phyloP scores from a whole-genome alignment of 2,113 vertebrate genomes.

The Sinocyclocheilus anshuiensis region DNA sequence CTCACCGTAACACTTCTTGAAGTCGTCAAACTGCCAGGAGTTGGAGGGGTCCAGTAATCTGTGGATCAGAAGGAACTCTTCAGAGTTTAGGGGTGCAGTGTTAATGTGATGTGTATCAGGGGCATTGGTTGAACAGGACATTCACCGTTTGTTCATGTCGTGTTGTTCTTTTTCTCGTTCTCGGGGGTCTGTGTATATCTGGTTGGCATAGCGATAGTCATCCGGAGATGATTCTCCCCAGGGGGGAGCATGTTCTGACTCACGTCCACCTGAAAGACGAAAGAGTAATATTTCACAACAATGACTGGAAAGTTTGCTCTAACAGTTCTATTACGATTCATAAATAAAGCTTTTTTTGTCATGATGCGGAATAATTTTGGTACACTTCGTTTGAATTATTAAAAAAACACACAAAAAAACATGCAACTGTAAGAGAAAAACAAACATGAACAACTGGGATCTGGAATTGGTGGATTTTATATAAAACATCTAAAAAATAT shows the following conservation, averaged over 20 bases:
- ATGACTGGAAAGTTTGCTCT: neutral
- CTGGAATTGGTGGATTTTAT: neutral
- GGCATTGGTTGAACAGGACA: neutral
- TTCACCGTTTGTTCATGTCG: constrained; percentile 93
- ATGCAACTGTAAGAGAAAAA: neutral
- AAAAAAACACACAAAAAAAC: too few relatives aligned
- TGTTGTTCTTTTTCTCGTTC: constrained; percentile 94
- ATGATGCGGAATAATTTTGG: neutral
- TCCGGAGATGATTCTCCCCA: constrained; percentile 93
- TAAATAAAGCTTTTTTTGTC: neutral
- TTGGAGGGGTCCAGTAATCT: constrained; percentile 94
- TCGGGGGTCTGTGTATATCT: constrained; percentile 81
- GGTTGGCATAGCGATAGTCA: constrained; percentile 85
- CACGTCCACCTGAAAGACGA: constrained; percentile 74
- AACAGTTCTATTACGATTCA: neutral
- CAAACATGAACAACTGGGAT: neutral
- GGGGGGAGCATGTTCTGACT: constrained; percentile 79
- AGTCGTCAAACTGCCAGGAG: constrained; percentile 93
- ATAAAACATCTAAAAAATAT: neutral
- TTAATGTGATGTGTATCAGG: neutral
- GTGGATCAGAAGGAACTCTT: neutral
- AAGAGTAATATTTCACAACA: neutral
- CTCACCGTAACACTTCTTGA: constrained; percentile 97
- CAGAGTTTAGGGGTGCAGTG: too few relatives aligned
- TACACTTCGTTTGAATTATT: too few relatives aligned